Base-by-base conservation (phyloP, 2,888 invertebrate genomes). In the Oegoconia quadripuncta region DNA sequence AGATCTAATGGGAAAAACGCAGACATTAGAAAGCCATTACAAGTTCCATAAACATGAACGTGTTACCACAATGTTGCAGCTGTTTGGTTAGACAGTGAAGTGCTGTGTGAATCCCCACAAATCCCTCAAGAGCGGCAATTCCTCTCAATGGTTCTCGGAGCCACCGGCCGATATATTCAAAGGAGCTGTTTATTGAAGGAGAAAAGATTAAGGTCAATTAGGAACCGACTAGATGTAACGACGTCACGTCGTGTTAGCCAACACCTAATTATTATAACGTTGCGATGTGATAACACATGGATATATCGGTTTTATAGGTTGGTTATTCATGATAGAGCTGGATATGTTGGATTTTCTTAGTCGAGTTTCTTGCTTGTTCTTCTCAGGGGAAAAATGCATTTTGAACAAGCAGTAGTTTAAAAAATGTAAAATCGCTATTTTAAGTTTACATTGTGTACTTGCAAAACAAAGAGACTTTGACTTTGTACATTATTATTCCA, bases 181-280 rank as follows among this genome's bases (percentile, higher is more conserved):
- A 78, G 72, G 68, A 71, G 69, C 68, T 72, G 73, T 73, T n/a
- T 74, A 74, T 71, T 68, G 64, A 65, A 71, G 65, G 60, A 66
- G 64, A 63, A 59, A 56, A 64, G 66, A 74, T 77, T 73, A 69
- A 74, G 74, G 70, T 76, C 77, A 77, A 80, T 81, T 79, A 76
- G 64, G 61, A 69, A 64, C 61, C 55, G 50, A 62, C 50, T 57
- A 55, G 46, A 48, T 49, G 42, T 45, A n/a, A n/a, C 45, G 46
- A 51, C 51, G 55, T 50, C 55, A 57, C 50, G 37, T 50, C 54
- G 54, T 41, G 49, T 47, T 44, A 42, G 44, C 57, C 53, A 57
- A 58, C 56, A 58, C 52, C 55, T 59, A 63, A 64, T 65, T 58
- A 61, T 61, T 59, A 52, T 18, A 15, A 18, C 16, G 29, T 29